Percentiles rank a stretch among this genome's conserved stretches.
Conservation (phyloP, 2,888 invertebrate species). For the Ophion slaviceki region DNA sequence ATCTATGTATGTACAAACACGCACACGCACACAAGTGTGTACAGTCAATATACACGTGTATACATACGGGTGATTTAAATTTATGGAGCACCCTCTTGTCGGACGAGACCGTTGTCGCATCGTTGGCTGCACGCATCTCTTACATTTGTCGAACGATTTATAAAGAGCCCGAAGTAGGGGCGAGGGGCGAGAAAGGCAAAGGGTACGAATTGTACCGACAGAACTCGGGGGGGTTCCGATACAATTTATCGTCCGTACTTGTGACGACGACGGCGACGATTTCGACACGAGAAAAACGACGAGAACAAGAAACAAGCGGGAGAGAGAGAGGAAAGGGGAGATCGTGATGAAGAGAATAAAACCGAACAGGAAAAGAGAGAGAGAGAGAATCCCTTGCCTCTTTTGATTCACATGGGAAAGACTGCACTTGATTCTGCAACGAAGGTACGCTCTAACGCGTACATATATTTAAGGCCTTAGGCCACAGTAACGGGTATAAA, state of each 20-base stretch:
- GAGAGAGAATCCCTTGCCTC: constrained; percentile 39
- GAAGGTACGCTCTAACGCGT: background rate
- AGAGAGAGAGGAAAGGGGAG: background rate
- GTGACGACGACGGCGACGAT: constrained; percentile 40
- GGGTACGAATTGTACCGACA: constrained; percentile 29
- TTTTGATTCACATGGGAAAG: constrained; percentile 56
- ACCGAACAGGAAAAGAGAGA: constrained; percentile 3
- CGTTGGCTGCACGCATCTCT: constrained; percentile 51
- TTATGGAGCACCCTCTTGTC: constrained; percentile 46
- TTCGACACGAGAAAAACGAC: constrained; percentile 4
- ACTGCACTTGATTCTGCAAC: constrained; percentile 39
- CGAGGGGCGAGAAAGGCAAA: background rate
- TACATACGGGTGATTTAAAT: constrained; percentile 40
- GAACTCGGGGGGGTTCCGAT: constrained; percentile 58
- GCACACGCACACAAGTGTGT: background rate
- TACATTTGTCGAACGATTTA: constrained; percentile 65
- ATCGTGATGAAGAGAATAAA: constrained; percentile 12
- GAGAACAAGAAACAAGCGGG: constrained; percentile 10
- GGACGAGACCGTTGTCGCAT: constrained; percentile 39
- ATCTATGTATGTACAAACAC: background rate
- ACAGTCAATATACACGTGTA: background rate
- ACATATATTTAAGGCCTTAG: constrained; percentile 1
- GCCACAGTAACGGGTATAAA: no score
- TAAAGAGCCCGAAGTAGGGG: background rate
- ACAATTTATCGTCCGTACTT: constrained; percentile 67